Base-by-base conservation (phyloP, 92 coral and sea anemone species). In the Parazoanthus swiftii region DNA sequence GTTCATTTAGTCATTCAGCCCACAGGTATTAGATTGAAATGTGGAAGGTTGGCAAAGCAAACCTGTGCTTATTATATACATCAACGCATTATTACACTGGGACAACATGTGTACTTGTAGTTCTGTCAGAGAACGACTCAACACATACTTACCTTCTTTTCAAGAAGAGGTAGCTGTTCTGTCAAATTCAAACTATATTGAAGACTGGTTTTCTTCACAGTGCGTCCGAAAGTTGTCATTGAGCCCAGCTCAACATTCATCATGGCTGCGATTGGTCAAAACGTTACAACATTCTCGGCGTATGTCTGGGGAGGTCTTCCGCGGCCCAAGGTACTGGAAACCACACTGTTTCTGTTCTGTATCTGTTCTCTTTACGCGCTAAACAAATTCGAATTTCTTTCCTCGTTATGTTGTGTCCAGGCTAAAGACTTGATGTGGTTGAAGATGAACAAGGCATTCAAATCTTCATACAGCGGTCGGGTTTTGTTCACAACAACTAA, bases 281-380 rank as follows among this genome's bases (percentile, higher is more conserved):
- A 89, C 63, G 89, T 87, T 54, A 89, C 94, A 13, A 85, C 90
- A 15, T 85, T 96, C 59, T 89, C 92, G 77, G 96, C 93, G 10
- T 89, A 93, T 25, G 88, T 96, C 25, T 81, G 77, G 59, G 98
- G 98, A 14, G 98, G 98, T 3, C 51, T 66, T 25, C 98, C 98
- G 8, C 89, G 87, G 51, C 94, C 98, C 76, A 71, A 84, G 87
- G 87, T 84, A 82, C n/a, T 66, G 9, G 26, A 39, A 33, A 3
- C 5, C 6, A 4, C 50, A 3, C 36, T 20, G 5, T 29, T 36
- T 21, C 38, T 38, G 44, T 38, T 5, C 5, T 36, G 16, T 37
- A 38, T 35, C 2, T n/a, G 43, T 54, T 54, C 15, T 63, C 70
- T 23, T 3, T 42, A 6, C 2, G n/a, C 7, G 9, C 36, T 80